phyloP scores from a whole-genome alignment of 1,140 invertebrate genomes.

The Melipona quadrifasciata region DNA sequence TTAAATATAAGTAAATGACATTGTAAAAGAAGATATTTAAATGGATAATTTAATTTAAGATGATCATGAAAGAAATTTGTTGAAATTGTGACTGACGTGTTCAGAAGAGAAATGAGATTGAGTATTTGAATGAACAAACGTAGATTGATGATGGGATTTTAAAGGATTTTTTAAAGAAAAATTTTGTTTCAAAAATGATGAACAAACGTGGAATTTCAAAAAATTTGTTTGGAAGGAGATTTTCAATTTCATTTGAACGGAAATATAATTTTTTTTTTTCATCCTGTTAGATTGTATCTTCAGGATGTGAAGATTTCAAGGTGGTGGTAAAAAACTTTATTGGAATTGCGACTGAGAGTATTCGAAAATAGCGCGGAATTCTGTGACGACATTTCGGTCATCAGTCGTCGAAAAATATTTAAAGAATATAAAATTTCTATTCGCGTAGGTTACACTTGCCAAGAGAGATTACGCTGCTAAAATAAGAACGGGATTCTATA shows the following conservation, averaged over 20 bases:
- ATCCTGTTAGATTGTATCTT: too few relatives aligned
- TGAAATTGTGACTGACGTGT: too few relatives aligned
- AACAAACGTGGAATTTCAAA: not conserved
- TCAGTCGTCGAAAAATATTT: not conserved
- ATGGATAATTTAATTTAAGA: too few relatives aligned
- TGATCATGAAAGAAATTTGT: too few relatives aligned
- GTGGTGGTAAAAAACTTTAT: not conserved
- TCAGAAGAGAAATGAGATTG: too few relatives aligned
- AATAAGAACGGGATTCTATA: conserved; percentile 20
- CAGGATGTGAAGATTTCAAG: too few relatives aligned
- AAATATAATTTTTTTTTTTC: too few relatives aligned
- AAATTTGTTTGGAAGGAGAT: not conserved
- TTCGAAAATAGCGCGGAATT: not conserved
- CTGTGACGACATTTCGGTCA: not conserved
- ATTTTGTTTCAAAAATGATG: not conserved
- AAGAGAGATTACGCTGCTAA: conserved; percentile 14
- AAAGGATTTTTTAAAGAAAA: not conserved
- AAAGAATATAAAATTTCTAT: not conserved
- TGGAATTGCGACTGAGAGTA: not conserved
- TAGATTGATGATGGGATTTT: not conserved
- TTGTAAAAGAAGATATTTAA: too few relatives aligned
- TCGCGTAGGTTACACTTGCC: not conserved
- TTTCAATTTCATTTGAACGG: too few relatives aligned
- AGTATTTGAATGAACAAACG: not conserved
- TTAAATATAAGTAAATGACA: not conserved